phyloP scores from a whole-genome alignment of 1,140 invertebrate genomes.

The Arctopsyche grandis region DNA sequence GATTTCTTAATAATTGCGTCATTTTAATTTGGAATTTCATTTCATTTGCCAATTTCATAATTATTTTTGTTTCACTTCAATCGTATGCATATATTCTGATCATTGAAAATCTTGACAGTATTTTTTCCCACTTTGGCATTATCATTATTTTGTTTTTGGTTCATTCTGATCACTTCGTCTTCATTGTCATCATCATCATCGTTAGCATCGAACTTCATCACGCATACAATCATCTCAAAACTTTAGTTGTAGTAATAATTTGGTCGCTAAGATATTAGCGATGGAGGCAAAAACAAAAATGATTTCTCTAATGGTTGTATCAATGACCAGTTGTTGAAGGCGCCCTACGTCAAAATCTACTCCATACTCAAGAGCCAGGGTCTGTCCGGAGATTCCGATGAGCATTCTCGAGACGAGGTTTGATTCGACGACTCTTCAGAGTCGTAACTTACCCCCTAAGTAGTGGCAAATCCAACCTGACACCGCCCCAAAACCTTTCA shows the following conservation, averaged over 20 bases:
- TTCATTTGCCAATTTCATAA: conserved; percentile 2
- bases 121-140: neutral
- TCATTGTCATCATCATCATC: conserved; percentile 40
- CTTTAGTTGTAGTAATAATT: neutral
- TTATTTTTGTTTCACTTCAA: neutral
- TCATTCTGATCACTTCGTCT: conserved; percentile 37
- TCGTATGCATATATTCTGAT: neutral
- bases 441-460: conserved; percentile 22
- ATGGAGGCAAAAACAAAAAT: conserved; percentile 17
- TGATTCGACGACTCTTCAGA: conserved; percentile 6
- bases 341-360: conserved; percentile 94
- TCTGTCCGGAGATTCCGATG: conserved; percentile 81
- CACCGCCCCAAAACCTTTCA: conserved; percentile 22
- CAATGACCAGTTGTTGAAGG: conserved; percentile 87
- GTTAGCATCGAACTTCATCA: conserved; percentile 18
- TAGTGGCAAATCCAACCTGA: conserved; percentile 44
- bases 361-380: conserved; percentile 93
- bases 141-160: conserved; percentile 9
- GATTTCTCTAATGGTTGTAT: conserved; percentile 23
- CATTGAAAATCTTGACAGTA: neutral
- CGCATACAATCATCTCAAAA: neutral
- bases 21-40: conserved; percentile 5
- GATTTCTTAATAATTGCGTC: neutral
- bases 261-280: neutral
- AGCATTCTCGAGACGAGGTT: conserved; percentile 67